Percentiles rank a stretch among this genome's conserved stretches.
Evolutionary conservation across 2,113 vertebrate genomes (phyloP).

Genomic region (Oophaga pumilio): DNA sequence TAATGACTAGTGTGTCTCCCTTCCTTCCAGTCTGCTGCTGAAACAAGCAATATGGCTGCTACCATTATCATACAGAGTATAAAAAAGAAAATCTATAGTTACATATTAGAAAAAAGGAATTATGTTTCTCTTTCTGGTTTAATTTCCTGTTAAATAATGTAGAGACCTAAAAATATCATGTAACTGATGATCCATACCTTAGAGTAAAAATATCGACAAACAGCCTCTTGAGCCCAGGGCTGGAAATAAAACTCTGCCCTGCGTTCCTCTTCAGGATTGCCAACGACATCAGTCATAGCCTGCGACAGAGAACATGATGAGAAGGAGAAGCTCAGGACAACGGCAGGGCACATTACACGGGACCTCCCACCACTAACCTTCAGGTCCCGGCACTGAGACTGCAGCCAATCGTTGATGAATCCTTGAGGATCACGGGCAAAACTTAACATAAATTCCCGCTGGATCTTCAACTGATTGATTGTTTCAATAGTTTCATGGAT

Average conservation of each 20-base stretch:
- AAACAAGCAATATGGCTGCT: no score
- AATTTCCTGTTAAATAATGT: neutral
- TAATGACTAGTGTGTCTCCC: no score
- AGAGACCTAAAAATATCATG: neutral
- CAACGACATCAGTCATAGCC: slow-evolving; percentile 98
- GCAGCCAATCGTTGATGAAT: slow-evolving; percentile 99
- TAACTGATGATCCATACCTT: slow-evolving; percentile 75
- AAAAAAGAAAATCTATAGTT: no score
- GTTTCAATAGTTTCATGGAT: slow-evolving; percentile 99
- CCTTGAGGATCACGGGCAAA: slow-evolving; percentile 98
- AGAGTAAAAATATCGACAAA: slow-evolving; percentile 98
- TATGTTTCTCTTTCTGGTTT: no score
- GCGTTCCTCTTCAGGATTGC: slow-evolving; percentile 96
- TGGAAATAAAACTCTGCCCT: slow-evolving; percentile 98
- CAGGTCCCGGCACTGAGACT: slow-evolving; percentile 97
- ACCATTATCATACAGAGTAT: no score
- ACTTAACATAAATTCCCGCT: slow-evolving; percentile 98
- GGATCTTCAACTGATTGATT: slow-evolving; percentile 99
- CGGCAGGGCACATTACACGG: neutral
- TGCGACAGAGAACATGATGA: slow-evolving; percentile 63
- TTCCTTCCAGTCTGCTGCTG: no score
- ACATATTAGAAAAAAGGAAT: no score
- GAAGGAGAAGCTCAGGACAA: neutral
- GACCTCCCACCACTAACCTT: slow-evolving; percentile 76
- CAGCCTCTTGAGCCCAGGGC: slow-evolving; percentile 97